A percentile compares a stretch with the other conserved stretches of the same genome.
phyloP scores from a whole-genome alignment of 1,140 invertebrate species.

The Pentalonia nigronervosa region DNA sequence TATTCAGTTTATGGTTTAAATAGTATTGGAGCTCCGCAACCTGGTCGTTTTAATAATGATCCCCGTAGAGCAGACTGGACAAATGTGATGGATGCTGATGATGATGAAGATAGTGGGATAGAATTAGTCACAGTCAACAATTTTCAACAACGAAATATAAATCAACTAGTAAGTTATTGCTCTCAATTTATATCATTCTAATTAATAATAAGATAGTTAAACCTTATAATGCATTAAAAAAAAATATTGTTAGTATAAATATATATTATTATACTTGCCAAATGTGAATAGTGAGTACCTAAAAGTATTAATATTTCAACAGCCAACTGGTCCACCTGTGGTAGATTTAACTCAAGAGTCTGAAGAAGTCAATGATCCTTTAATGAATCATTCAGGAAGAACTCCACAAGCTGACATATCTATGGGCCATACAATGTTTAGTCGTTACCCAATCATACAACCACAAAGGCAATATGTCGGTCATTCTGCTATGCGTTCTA shows the following conservation, averaged over 20 bases:
- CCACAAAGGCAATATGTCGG: constrained; percentile 54
- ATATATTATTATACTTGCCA: too few species aligned
- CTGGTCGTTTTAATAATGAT: constrained; percentile 34
- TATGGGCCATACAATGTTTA: constrained; percentile 33
- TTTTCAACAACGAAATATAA: constrained; percentile 47
- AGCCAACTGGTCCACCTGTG: constrained; percentile 62
- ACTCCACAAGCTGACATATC: constrained; percentile 37
- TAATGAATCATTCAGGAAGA: constrained; percentile 49
- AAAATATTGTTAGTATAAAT: too few species aligned
- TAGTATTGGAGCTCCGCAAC: background rate
- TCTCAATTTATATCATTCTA: background rate
- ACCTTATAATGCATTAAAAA: background rate
- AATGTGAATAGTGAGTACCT: background rate
- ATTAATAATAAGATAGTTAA: background rate
- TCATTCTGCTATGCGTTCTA: constrained; percentile 30
- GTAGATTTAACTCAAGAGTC: constrained; percentile 75
- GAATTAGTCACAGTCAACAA: constrained; percentile 47
- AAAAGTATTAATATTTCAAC: constrained; percentile 33
- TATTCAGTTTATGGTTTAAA: constrained; percentile 36
- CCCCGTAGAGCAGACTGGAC: constrained; percentile 42
- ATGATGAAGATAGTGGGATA: constrained; percentile 56
- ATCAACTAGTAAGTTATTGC: constrained; percentile 39
- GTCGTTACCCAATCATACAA: constrained; percentile 60
- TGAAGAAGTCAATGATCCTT: constrained; percentile 67
- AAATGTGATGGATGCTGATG: constrained; percentile 46